Evolutionary conservation across 1,140 invertebrate genomes (phyloP), one percentile per base, ranked within the genome.

Genomic region (Planococcus citri): DNA sequence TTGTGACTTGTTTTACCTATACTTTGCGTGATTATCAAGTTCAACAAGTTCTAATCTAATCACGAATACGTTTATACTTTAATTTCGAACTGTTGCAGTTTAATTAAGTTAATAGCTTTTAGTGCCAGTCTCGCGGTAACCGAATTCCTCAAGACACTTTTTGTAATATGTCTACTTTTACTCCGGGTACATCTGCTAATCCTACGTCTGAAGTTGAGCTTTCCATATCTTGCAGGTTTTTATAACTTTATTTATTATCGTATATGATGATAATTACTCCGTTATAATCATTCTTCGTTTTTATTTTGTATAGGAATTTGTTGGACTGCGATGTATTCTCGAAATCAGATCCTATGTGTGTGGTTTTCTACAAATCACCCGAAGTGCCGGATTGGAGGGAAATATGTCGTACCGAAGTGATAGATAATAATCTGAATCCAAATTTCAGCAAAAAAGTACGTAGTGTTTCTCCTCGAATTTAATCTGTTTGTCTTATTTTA

Each of bases 301-400:
- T 58, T 70, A 57, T 33, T 67, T 61, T 74, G 72, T 68, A 79
- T 75, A 82, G 82, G 71, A 80, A 83, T 74, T 75, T 86, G 10
- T 70, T 80, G 17, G 83, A 86, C 72, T 80, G 79, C 72, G 84
- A 87, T 78, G 77, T 83, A 14, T 79, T 83, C 67, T 85, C 84
- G 1, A 85, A 84, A 73, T 85, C 83, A 58, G 85, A 87, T 75
- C 85, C 85, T n/a, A 82, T 83, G 77, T 82, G 80, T 75, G 80
- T 84, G 8, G 76, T 86, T 1, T 83, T 76, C 70, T 75, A 82
- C 71, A 76, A 79, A 69, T 77, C 79, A 14, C 76, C 78, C 70
- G 78, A 78, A 71, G 70, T 69, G 2, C 78, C 76, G n/a, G 74
- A 79, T 24, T 85, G 82, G 82, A 74, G 77, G 37, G 83, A 85